Evolutionary conservation across 2,113 vertebrate species (phyloP).

Genomic region (Caranx ignobilis): DNA sequence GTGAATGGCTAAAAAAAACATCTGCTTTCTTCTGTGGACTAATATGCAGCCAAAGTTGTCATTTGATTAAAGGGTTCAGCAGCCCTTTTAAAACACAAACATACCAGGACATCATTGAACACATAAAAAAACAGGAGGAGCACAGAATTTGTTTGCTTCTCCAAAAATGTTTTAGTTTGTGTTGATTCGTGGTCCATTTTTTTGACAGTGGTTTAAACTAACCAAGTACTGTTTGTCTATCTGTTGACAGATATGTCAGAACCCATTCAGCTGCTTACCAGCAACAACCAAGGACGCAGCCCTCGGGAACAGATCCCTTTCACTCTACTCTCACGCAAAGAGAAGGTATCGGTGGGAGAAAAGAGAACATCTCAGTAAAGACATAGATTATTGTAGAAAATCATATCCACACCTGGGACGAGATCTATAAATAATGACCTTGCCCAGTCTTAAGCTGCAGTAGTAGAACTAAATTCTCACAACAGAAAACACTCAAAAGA

Average conservation of each 20-base stretch:
- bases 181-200: not conserved
- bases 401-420: not conserved
- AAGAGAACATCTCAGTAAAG: not conserved
- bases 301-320: constrained; percentile 85
- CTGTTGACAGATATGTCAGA: constrained; percentile 89
- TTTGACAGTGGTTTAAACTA: not conserved
- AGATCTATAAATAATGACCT: not conserved
- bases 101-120: no score
- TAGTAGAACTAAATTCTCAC: not conserved
- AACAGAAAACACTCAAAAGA: not conserved
- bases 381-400: constrained; percentile 17
- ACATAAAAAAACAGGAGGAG: not conserved
- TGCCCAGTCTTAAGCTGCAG: not conserved
- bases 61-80: not conserved
- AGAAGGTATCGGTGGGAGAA: constrained; percentile 84
- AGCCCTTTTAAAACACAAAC: no score
- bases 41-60: not conserved
- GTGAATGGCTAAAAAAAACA: not conserved
- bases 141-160: not conserved
- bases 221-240: constrained; percentile 24
- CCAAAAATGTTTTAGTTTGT: not conserved
- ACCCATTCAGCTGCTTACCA: constrained; percentile 91
- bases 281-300: constrained; percentile 85
- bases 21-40: not conserved
- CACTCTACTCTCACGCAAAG: constrained; percentile 86